phyloP scores from a whole-genome alignment of 1,140 invertebrate species.

The Lordiphosa stackelbergi region DNA sequence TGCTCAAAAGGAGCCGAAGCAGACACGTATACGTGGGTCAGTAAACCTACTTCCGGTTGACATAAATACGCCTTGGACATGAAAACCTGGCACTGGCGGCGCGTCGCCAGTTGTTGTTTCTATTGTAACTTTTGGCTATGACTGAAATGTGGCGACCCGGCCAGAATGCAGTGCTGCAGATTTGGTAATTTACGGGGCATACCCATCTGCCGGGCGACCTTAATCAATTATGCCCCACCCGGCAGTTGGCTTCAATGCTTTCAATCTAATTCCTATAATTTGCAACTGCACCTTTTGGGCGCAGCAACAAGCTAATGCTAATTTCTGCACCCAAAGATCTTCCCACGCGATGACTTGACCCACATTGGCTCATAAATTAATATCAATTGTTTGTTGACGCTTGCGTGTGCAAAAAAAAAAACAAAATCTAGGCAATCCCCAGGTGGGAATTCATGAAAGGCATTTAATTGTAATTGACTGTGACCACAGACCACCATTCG shows the following conservation, averaged over 20 bases:
- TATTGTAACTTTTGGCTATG: conserved; percentile 35
- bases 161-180: conserved; percentile 24
- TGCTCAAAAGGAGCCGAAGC: conserved; percentile 17
- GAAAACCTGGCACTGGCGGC: conserved; percentile 69
- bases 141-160: conserved; percentile 28
- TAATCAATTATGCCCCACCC: conserved; percentile 42
- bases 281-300: conserved; percentile 43
- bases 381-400: conserved; percentile 44
- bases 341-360: conserved; percentile 50
- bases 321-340: conserved; percentile 34
- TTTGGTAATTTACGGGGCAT: conserved; percentile 29
- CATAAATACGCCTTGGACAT: conserved; percentile 78
- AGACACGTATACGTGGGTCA: conserved; percentile 75
- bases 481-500: conserved; percentile 17
- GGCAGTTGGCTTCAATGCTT: background rate
- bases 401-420: conserved; percentile 33
- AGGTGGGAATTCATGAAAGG: conserved; percentile 42
- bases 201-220: conserved; percentile 12
- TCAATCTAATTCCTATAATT: conserved; percentile 46
- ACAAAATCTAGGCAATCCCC: conserved; percentile 11
- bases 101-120: conserved; percentile 51
- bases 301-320: conserved; percentile 17
- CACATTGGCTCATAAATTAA: conserved; percentile 47
- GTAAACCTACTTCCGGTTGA: conserved; percentile 78
- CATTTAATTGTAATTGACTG: conserved; percentile 56